phyloP scores from a whole-genome alignment of 2,113 vertebrate genomes.

The Regulus satrapa region DNA sequence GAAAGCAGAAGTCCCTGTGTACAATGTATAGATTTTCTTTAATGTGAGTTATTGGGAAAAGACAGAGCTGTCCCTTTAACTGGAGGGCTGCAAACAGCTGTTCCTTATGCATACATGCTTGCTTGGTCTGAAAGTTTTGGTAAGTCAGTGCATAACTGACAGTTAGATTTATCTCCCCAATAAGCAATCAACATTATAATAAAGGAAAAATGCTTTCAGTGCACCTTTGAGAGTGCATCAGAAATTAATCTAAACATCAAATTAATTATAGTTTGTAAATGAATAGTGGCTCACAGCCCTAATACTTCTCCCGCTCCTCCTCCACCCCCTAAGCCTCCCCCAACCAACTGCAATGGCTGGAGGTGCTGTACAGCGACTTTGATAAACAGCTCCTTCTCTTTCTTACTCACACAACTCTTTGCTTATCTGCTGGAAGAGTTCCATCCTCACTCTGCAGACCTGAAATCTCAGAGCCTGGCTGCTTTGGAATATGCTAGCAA shows the following conservation, averaged over 20 bases:
- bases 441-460: neutral
- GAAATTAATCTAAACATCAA: constrained; percentile 79
- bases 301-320: constrained; percentile 55
- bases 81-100: constrained; percentile 48
- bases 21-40: constrained; percentile 9
- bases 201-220: constrained; percentile 76
- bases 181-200: constrained; percentile 78
- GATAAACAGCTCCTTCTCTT: neutral
- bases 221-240: constrained; percentile 76
- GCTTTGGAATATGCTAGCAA: neutral
- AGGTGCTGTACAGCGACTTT: neutral
- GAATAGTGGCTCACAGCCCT: constrained; percentile 69
- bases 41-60: constrained; percentile 11
- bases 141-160: constrained; percentile 74
- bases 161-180: constrained; percentile 77
- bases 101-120: constrained; percentile 65
- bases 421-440: neutral
- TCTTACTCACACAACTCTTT: neutral
- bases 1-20: neutral
- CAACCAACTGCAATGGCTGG: constrained; percentile 27
- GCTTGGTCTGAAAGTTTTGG: constrained; percentile 71
- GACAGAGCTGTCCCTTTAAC: constrained; percentile 50
- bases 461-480: neutral
- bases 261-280: constrained; percentile 78
- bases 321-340: constrained; percentile 46